Evolutionary conservation across 2,888 invertebrate genomes (phyloP).

Genomic region (Xanthia icteritia): DNA sequence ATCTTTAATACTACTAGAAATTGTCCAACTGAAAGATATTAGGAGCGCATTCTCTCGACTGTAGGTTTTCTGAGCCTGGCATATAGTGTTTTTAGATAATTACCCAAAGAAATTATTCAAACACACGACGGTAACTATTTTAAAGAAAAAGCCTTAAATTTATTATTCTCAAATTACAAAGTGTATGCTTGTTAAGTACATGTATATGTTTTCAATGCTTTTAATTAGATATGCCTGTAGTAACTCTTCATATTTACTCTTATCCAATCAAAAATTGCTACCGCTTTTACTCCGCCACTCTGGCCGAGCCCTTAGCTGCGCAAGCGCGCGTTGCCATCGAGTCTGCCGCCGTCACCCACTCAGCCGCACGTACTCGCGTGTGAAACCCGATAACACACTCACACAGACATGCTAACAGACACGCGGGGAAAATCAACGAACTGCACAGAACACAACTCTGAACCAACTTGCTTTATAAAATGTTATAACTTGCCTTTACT

Average conservation of each 20-base stretch:
- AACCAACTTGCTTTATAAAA: constrained; percentile 52
- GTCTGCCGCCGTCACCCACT: constrained; percentile 81
- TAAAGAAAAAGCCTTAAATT: not conserved
- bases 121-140: too few species aligned
- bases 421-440: constrained; percentile 77
- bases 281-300: constrained; percentile 37
- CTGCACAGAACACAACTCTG: constrained; percentile 46
- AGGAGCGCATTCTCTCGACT: too few species aligned
- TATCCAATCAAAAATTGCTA: not conserved
- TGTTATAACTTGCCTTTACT: constrained; percentile 27
- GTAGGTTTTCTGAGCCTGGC: not conserved
- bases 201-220: not conserved
- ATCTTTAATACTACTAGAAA: too few species aligned
- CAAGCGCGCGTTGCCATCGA: constrained; percentile 79
- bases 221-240: not conserved
- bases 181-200: not conserved
- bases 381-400: constrained; percentile 79
- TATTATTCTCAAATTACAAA: not conserved
- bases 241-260: not conserved
- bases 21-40: too few species aligned
- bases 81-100: not conserved
- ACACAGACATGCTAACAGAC: constrained; percentile 69
- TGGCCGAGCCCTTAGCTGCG: constrained; percentile 67
- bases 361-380: constrained; percentile 57
- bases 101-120: not conserved